Evolutionary conservation across 1,140 invertebrate genomes (phyloP), one percentile per base, ranked within the genome.

Genomic region (Cotesia chilonis): DNA sequence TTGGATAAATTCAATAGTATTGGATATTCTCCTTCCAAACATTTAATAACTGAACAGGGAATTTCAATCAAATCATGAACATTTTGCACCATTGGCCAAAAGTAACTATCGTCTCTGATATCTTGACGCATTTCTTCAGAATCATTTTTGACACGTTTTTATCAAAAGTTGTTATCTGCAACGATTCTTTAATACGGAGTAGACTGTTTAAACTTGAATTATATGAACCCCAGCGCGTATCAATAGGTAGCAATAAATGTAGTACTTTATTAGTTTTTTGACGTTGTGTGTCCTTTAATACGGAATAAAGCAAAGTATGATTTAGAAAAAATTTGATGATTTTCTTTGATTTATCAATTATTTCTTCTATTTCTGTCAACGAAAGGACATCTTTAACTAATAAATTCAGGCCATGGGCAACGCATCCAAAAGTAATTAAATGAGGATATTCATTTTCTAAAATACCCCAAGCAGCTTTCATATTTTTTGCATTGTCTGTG

Each of bases 401-500:
- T 7, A 70, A 57, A 60, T 70, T 70, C 9, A 59, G 28, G 5
- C 68, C 54, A 51, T 72, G 52, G 4, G 63, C 63, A 1, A 55
- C 35, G 54, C 70, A 72, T 28, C 70, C 54, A 28, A 66, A 72
- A 4, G 54, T 20, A 12, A 55, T 55, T 20, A 55, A 17, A n/a
- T 72, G 65, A n/a, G 55, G 54, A 37, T 61, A 68, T 60, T 28
- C 63, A 7, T 67, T 20, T 28, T 68, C 38, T n/a, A 72, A 17
- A 17, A 59, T 10, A 7, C 52, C 3, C 55, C 71, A 54, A 10
- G 71, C 71, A 9, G 36, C 4, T 17, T 52, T 68, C 65, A 72
- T 72, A n/a, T 66, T 67, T 47, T 17, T 9, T 10, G 65, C 71
- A 41, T 63, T 68, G 59, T 72, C 71, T 6, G 64, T 72, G 4